Evolutionary conservation across 2,888 invertebrate species (phyloP).

Genomic region (Apamea sordens): DNA sequence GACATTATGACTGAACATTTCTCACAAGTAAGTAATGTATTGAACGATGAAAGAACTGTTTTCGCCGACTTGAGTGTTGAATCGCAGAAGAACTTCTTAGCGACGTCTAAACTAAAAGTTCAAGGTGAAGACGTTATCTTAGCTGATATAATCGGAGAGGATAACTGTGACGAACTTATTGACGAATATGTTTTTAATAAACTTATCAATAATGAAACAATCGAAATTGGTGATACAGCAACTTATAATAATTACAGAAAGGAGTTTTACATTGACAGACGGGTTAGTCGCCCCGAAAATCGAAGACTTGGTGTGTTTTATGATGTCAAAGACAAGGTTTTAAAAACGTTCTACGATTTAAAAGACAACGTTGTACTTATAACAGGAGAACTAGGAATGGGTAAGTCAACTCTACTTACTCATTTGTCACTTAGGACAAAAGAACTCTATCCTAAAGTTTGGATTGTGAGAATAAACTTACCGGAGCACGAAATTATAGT

Average conservation of each 20-base stretch:
- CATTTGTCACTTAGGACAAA: too few relatives aligned
- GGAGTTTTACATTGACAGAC: too few relatives aligned
- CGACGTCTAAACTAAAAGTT: slow-evolving; percentile 25
- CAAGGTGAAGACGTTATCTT: slow-evolving; percentile 50
- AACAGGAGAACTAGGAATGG: too few relatives aligned
- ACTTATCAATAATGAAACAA: slow-evolving; percentile 32
- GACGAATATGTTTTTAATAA: slow-evolving; percentile 33
- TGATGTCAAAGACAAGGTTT: too few relatives aligned
- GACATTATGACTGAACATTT: slow-evolving; percentile 19
- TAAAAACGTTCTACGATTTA: too few relatives aligned
- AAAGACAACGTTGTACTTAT: too few relatives aligned
- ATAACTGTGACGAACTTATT: too few relatives aligned
- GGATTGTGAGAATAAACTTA: too few relatives aligned
- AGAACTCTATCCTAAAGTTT: too few relatives aligned
- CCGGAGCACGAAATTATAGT: too few relatives aligned
- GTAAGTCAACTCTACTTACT: too few relatives aligned
- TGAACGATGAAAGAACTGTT: slow-evolving; percentile 18
- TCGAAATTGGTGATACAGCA: not conserved
- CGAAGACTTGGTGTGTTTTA: not conserved
- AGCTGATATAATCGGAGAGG: not conserved
- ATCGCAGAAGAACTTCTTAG: slow-evolving; percentile 34
- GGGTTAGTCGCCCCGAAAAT: too few relatives aligned
- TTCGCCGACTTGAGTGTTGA: slow-evolving; percentile 38
- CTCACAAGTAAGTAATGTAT: not conserved
- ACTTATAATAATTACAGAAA: slow-evolving; percentile 2